phyloP scores from a whole-genome alignment of 2,888 invertebrate genomes.

The Chymomyza fuscimana region DNA sequence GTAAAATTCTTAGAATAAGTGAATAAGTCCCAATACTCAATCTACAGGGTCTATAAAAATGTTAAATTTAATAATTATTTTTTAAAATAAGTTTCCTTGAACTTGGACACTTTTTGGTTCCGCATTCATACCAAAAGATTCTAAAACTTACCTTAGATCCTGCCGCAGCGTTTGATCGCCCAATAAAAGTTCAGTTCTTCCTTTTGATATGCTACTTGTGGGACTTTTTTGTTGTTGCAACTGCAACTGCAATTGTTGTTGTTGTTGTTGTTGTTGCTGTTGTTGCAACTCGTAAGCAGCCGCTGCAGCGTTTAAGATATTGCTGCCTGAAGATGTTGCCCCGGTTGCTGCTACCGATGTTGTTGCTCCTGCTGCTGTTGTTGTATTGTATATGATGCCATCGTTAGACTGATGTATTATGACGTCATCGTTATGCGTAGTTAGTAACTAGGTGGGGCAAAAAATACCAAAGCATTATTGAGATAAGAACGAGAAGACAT shows the following conservation, averaged over 20 bases:
- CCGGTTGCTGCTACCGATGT: slow-evolving; percentile 22
- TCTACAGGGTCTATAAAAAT: too few relatives aligned
- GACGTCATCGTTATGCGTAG: slow-evolving; percentile 75
- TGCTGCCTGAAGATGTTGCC: slow-evolving; percentile 20
- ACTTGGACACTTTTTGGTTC: too few relatives aligned
- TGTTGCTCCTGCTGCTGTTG: slow-evolving; percentile 31
- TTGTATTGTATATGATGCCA: slow-evolving; percentile 44
- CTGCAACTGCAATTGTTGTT: slow-evolving; percentile 56
- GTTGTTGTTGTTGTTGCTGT: slow-evolving; percentile 54
- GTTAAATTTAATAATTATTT: too few relatives aligned
- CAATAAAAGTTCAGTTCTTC: slow-evolving; percentile 79
- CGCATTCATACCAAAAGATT: too few relatives aligned
- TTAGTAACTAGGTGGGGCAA: slow-evolving; percentile 73
- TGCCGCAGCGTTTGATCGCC: slow-evolving; percentile 79
- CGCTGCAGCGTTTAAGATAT: slow-evolving; percentile 27
- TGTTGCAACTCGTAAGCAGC: slow-evolving; percentile 12
- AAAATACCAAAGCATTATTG: neutral
- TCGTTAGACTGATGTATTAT: slow-evolving; percentile 69
- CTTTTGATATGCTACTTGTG: slow-evolving; percentile 80
- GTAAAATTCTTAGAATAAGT: too few relatives aligned
- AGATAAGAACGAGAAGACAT: neutral
- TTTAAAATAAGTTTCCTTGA: too few relatives aligned
- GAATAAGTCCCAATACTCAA: too few relatives aligned
- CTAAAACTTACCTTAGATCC: slow-evolving; percentile 75
- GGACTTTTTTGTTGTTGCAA: slow-evolving; percentile 74